Conservation (phyloP, 2,888 invertebrate genomes). For the Archips xylosteana region DNA sequence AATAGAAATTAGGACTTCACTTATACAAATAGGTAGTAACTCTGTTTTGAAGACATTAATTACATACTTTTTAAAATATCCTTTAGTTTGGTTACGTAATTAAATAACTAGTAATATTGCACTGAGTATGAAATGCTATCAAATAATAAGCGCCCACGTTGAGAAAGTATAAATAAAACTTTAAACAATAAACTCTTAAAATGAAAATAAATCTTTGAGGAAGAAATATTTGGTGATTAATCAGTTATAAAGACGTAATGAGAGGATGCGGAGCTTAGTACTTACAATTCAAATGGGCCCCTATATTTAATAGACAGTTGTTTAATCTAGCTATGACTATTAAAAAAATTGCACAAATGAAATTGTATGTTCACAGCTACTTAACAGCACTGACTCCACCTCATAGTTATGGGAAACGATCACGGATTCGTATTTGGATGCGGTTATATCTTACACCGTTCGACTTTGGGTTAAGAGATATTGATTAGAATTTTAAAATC, state of each 20-base stretch:
- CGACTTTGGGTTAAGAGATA: slow-evolving; percentile 77
- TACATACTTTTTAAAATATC: slow-evolving; percentile 82
- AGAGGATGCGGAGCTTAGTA: slow-evolving; percentile 73
- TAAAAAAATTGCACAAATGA: slow-evolving; percentile 85
- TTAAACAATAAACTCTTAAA: slow-evolving; percentile 70
- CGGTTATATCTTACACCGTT: slow-evolving; percentile 61
- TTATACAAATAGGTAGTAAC: slow-evolving; percentile 83
- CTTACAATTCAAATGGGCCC: slow-evolving; percentile 79
- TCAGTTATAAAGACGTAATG: slow-evolving; percentile 59
- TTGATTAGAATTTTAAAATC: slow-evolving; percentile 74
- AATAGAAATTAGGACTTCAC: slow-evolving; percentile 77
- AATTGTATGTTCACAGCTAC: slow-evolving; percentile 84
- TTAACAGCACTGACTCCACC: slow-evolving; percentile 75
- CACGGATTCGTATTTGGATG: slow-evolving; percentile 69
- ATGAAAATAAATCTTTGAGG: slow-evolving; percentile 83
- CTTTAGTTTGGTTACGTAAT: slow-evolving; percentile 87
- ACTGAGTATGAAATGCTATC: slow-evolving; percentile 86
- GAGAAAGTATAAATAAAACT: slow-evolving; percentile 72
- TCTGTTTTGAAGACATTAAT: slow-evolving; percentile 81
- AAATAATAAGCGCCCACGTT: slow-evolving; percentile 85
- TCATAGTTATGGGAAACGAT: slow-evolving; percentile 67
- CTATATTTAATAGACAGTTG: slow-evolving; percentile 82
- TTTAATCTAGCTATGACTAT: slow-evolving; percentile 85
- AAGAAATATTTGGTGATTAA: slow-evolving; percentile 79
- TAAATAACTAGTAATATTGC: slow-evolving; percentile 87